phyloP scores from a whole-genome alignment of 2,888 invertebrate species.

The Agrochola macilenta region DNA sequence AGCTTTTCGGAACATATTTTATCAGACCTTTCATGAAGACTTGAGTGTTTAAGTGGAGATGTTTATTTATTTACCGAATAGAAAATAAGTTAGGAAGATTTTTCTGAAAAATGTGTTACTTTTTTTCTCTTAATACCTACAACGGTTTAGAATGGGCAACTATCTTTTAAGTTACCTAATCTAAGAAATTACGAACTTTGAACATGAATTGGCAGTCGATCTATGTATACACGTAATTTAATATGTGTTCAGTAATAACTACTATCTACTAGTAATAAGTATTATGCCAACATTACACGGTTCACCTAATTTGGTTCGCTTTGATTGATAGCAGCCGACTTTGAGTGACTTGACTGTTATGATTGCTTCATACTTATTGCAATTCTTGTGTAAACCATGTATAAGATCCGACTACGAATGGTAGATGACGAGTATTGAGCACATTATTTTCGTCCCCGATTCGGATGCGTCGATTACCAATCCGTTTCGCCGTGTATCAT shows the following conservation, averaged over 20 bases:
- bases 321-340: not conserved
- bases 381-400: not conserved
- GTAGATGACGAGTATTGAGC: not conserved
- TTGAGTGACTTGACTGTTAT: not conserved
- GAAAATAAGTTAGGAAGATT: not conserved
- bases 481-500: slow-evolving; percentile 23
- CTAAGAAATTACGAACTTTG: not conserved
- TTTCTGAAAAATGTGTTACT: not conserved
- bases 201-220: not conserved
- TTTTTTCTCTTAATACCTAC: not conserved
- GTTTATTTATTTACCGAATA: slow-evolving; percentile 38
- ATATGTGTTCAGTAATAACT: not conserved
- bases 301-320: not conserved
- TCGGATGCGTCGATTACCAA: not conserved
- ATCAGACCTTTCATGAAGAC: slow-evolving; percentile 22
- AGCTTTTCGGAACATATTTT: slow-evolving; percentile 25
- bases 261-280: not conserved
- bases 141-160: not conserved
- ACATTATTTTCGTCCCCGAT: not conserved
- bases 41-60: slow-evolving; percentile 37
- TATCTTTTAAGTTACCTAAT: not conserved
- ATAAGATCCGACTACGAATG: not conserved
- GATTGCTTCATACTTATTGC: not conserved
- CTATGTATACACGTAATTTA: not conserved
- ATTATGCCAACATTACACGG: not conserved